Evolutionary conservation across 2,113 vertebrate species (phyloP).

Genomic region (Podarcis raffonei): DNA sequence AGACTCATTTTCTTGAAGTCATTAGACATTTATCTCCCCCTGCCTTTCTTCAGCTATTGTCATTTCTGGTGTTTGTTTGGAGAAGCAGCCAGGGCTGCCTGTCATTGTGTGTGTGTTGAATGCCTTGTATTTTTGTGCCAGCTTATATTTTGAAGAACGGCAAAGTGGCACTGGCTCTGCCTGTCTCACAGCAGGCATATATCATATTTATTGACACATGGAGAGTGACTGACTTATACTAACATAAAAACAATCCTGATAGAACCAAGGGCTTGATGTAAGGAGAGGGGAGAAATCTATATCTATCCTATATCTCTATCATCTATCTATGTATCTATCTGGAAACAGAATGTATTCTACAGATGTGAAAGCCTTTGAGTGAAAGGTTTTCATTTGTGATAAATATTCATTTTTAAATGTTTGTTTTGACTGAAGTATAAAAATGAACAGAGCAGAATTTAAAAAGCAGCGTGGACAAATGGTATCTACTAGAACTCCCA

Average conservation of each 20-base stretch:
- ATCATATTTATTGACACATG: conserved; percentile 71
- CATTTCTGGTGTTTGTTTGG: conserved; percentile 37
- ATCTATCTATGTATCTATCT: neutral
- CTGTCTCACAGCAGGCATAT: conserved; percentile 66
- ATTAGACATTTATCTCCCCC: neutral
- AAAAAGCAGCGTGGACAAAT: conserved; percentile 56
- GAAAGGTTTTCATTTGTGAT: conserved; percentile 47
- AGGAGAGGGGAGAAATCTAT: neutral
- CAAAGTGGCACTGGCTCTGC: conserved; percentile 61
- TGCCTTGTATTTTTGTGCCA: conserved; percentile 62
- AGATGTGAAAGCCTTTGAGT: conserved; percentile 54
- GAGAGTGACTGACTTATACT: conserved; percentile 72
- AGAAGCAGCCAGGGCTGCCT: conserved; percentile 64
- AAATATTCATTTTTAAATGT: conserved; percentile 69
- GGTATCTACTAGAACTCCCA: neutral
- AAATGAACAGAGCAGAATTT: conserved; percentile 43
- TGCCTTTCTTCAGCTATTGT: conserved; percentile 38
- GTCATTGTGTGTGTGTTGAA: conserved; percentile 50
- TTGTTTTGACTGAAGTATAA: conserved; percentile 34
- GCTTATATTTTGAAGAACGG: conserved; percentile 53
- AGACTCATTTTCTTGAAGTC: neutral
- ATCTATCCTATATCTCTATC: neutral
- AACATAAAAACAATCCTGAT: conserved; percentile 72
- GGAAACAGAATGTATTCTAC: conserved; percentile 61
- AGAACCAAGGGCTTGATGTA: conserved; percentile 65